Base-by-base conservation (phyloP, 1,140 invertebrate species). In the Diploscapter pachys region DNA sequence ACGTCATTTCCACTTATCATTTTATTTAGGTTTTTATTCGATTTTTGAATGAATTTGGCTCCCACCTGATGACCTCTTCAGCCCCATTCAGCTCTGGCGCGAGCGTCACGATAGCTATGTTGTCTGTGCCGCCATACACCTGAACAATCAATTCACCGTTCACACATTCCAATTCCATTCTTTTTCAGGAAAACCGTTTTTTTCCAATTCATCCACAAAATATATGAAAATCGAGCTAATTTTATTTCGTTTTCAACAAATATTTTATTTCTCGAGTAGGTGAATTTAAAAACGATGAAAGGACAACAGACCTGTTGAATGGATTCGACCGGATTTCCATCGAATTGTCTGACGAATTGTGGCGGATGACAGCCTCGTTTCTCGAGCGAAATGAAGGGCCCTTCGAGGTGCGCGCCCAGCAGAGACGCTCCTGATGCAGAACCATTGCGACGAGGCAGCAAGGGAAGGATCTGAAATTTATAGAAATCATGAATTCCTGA, bases 351-450 rank as follows among this genome's bases (percentile, higher is more conserved):
- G 67, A 98, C 93, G 79, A 88, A 91, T 68, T 91, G 83, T 75
- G 89, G 88, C 66, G 91, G 90, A 89, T 99, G 96, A 9, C 95
- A 96, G 56, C 96, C 96, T 87, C 93, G 94, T 86, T 98, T 98
- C 61, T 90, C 89, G 65, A 88, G 88, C 86, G 89, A 95, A 71
- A 99, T 98, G 86, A 99, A 99, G 8, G 96, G 96, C 0, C 96
- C 96, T 88, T 99, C 96, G 57, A 96, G 86, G 87, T 99, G 96
- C 6, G 94, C 88, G 69, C 96, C 96, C 88, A 13, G 2, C 57
- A 13, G 57, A 11, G 57, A 59, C 57, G 57, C 57, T 11, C 57
- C 13, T 1, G 9, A 11, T 59, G 57, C 9, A 11, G 57, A 9
- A 59, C 57, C 13, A 13, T 59, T 59, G 57, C 57, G 57, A 13